Conservation (phyloP, 2,113 vertebrate genomes). For the Pontoporia blainvillei region DNA sequence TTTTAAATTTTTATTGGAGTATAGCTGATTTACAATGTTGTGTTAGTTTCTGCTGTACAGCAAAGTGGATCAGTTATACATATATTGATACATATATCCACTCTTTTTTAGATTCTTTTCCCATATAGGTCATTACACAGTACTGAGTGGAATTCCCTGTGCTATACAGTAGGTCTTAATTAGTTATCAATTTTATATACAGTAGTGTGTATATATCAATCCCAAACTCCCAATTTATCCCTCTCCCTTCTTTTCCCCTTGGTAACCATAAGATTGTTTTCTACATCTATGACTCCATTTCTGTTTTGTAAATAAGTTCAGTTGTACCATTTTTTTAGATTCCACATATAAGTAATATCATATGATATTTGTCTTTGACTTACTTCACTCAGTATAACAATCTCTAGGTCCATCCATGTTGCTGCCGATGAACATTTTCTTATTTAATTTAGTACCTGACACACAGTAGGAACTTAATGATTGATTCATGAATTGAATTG, state of each 20-base stretch:
- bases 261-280: not conserved
- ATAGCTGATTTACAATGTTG: not conserved
- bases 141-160: not conserved
- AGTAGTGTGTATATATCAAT: not conserved
- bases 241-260: not conserved
- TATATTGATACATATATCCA: not conserved
- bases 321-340: not conserved
- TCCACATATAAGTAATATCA: not conserved
- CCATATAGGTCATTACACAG: not conserved
- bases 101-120: not conserved
- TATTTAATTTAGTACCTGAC: not conserved
- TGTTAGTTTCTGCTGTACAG: not conserved
- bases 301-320: not conserved
- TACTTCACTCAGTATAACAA: not conserved
- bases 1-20: not conserved
- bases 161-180: not conserved
- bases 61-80: too few relatives aligned
- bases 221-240: not conserved
- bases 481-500: not conserved
- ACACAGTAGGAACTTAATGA: not conserved
- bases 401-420: not conserved
- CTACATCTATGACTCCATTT: not conserved
- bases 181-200: not conserved
- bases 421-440: not conserved
- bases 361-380: not conserved